phyloP scores from a whole-genome alignment of 2,113 vertebrate species.

The Pelobates fuscus region DNA sequence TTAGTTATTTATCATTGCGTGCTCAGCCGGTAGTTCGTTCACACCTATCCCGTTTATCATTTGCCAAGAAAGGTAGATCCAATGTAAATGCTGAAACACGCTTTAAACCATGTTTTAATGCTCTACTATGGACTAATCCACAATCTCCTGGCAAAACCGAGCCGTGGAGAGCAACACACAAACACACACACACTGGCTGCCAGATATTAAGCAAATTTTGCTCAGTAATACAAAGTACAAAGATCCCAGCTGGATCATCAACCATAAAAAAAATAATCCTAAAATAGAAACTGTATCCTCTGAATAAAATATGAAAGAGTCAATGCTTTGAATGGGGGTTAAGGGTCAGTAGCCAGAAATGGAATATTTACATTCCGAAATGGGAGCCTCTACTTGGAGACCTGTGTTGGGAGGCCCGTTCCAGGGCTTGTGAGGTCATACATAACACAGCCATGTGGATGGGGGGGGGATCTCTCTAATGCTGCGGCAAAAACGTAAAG shows the following conservation, averaged over 20 bases:
- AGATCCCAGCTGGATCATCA: neutral
- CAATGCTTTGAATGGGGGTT: constrained; percentile 5
- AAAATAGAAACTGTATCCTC: constrained; percentile 39
- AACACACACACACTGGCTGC: too few species aligned
- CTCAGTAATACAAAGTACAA: too few species aligned
- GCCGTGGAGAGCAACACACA: too few species aligned
- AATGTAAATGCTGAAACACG: too few species aligned
- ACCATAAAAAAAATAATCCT: neutral
- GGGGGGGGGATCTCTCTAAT: neutral
- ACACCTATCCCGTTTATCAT: too few species aligned
- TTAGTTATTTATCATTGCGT: too few species aligned
- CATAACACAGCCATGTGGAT: neutral
- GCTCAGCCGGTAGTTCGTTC: too few species aligned
- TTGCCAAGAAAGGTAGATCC: too few species aligned
- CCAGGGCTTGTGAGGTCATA: constrained; percentile 15
- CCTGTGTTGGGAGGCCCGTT: constrained; percentile 26
- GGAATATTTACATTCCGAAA: constrained; percentile 31
- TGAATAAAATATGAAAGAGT: neutral
- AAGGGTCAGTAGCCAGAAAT: constrained; percentile 37
- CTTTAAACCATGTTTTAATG: too few species aligned
- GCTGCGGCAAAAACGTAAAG: neutral
- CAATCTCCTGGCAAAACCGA: too few species aligned
- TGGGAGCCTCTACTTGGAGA: neutral
- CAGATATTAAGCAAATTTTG: too few species aligned
- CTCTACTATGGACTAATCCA: too few species aligned